Conservation (phyloP, 2,888 invertebrate species). For the Nemurella pictetii region DNA sequence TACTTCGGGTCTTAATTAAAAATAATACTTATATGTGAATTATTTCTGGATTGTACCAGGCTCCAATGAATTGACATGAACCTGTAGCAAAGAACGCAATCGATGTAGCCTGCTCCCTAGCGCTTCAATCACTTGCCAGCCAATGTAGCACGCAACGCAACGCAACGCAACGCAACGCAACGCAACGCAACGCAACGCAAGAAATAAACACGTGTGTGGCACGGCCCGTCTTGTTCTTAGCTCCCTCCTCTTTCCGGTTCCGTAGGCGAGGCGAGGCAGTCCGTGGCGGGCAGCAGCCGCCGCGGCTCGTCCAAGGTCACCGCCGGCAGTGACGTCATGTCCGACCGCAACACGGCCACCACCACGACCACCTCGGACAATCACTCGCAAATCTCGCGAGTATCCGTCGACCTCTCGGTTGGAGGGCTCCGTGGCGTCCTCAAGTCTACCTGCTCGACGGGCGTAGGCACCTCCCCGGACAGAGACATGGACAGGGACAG, state of each 20-base stretch:
- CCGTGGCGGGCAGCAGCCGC: background rate
- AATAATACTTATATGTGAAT: too few relatives aligned
- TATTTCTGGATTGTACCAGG: too few relatives aligned
- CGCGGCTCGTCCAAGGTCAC: background rate
- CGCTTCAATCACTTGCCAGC: too few relatives aligned
- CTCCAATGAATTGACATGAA: too few relatives aligned
- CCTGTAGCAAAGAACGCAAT: background rate
- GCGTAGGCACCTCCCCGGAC: conserved; percentile 67
- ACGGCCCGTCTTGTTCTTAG: background rate
- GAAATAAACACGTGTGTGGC: too few relatives aligned
- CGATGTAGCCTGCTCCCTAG: conserved; percentile 22
- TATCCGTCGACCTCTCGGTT: too few relatives aligned
- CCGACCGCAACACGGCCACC: conserved; percentile 35
- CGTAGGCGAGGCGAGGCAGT: too few relatives aligned
- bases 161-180: too few relatives aligned
- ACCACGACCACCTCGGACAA: conserved; percentile 34
- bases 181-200: too few relatives aligned
- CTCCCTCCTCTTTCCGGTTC: background rate
- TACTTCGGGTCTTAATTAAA: too few relatives aligned
- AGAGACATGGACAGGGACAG: conserved; percentile 51
- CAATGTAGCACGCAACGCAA: too few relatives aligned
- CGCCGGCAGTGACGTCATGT: conserved; percentile 36
- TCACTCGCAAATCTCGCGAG: conserved; percentile 40
- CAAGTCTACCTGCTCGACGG: conserved; percentile 54
- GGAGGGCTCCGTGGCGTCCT: conserved; percentile 19